These are phyloP conservation scores for Lamprotornis superbus DNA, from an alignment of 2,113 vertebrate genomes.

Conservation along the genomic window DNA sequence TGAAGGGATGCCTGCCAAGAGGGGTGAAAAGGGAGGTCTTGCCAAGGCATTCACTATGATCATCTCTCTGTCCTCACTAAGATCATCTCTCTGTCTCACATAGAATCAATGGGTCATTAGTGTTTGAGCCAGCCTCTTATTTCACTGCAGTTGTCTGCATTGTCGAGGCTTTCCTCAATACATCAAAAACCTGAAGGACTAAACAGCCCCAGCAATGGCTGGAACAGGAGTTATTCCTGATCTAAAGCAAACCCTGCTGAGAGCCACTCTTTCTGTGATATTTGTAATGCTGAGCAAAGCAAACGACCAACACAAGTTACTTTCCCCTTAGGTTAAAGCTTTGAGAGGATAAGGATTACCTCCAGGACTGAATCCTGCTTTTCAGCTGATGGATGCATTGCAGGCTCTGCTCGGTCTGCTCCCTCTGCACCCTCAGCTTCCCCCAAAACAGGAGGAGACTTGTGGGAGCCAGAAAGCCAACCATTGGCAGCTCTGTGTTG, in stretches of 20 bases:
- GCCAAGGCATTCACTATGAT: background rate
- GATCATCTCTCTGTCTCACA: background rate
- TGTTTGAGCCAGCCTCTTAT: background rate
- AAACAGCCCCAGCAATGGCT: background rate
- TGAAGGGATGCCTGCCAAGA: background rate
- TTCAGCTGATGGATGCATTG: background rate
- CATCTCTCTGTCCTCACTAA: background rate
- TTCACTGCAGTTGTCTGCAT: background rate
- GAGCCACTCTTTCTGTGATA: background rate
- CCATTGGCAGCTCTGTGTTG: background rate
- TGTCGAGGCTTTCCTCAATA: background rate
- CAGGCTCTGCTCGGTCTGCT: background rate
- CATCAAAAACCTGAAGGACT: background rate
- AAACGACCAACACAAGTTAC: background rate
- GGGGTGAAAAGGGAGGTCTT: background rate
- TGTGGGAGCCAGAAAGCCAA: background rate
- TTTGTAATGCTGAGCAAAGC: background rate
- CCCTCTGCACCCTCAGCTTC: background rate
- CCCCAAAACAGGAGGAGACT: fast-evolving
- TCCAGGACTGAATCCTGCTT: background rate
- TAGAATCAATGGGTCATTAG: background rate
- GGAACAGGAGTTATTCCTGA: background rate
- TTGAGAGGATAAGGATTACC: background rate
- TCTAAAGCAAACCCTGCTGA: background rate
- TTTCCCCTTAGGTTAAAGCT: background rate